A percentile compares a stretch with the other conserved stretches of the same genome.
These are phyloP conservation scores for Cyclina sinensis DNA, from an alignment of 1,140 invertebrate species.

Conservation along the genomic window DNA sequence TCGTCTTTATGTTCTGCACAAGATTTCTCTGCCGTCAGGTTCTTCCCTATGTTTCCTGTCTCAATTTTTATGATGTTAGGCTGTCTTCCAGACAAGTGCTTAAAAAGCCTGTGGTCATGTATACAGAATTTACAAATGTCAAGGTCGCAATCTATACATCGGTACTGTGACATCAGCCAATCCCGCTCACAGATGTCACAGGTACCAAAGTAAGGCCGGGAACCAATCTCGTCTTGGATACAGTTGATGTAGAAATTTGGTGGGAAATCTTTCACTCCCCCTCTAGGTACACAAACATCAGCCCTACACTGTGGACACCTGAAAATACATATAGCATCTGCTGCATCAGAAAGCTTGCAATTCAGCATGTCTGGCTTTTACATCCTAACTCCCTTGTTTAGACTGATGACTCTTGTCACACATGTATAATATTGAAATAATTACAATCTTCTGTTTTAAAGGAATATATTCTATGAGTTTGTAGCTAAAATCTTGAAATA, in stretches of 20 bases:
- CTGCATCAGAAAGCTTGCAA: no score
- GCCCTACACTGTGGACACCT: slow-evolving; percentile 81
- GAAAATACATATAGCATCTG: background rate
- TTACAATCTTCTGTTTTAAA: no score
- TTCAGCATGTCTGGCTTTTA: no score
- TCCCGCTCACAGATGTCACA: slow-evolving; percentile 80
- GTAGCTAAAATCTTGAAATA: no score
- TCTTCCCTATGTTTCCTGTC: slow-evolving; percentile 63
- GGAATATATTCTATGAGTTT: no score
- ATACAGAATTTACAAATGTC: slow-evolving; percentile 83
- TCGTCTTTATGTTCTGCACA: slow-evolving; percentile 78
- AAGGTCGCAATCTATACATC: slow-evolving; percentile 82
- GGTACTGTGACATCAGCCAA: slow-evolving; percentile 79
- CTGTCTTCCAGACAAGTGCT: slow-evolving; percentile 71
- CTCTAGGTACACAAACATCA: slow-evolving; percentile 80
- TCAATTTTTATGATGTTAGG: slow-evolving; percentile 81
- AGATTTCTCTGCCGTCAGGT: slow-evolving; percentile 71
- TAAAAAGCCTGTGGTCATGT: slow-evolving; percentile 79
- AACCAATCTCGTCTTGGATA: slow-evolving; percentile 82
- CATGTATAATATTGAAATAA: no score
- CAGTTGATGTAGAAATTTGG: slow-evolving; percentile 83
- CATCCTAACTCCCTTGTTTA: no score
- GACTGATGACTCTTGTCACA: no score
- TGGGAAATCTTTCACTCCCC: slow-evolving; percentile 81
- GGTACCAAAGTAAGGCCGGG: slow-evolving; percentile 72